Evolutionary conservation across 2,888 invertebrate genomes (phyloP), one percentile per base, ranked within the genome.

Genomic region (Meiosimyza decipiens): DNA sequence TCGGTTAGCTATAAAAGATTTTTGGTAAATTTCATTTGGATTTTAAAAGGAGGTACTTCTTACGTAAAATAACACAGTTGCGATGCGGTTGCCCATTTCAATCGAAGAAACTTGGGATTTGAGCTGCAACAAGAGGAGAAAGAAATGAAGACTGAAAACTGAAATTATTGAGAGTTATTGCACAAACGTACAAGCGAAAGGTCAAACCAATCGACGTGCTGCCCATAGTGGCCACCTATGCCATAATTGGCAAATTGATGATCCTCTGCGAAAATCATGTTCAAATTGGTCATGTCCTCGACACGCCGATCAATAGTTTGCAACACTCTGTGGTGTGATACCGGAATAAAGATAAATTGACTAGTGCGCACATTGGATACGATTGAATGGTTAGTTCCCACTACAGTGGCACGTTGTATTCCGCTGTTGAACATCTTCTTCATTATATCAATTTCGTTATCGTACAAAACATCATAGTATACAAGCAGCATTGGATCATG

Each of bases 331-430:
- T 97, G 95, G 0, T 12, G 1, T 0, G 75, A 62, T 3, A 67
- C 75, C 0, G 78, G 49, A 0, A 84, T 5, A 49, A 83, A 84
- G 2, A 64, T 68, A 49, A 74, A 73, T 63, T 85, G 83, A 55
- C 85, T 83, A 1, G 81, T 84, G 6, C 86, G 80, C 0, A 4
- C 52, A 3, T 73, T 72, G 11, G 80, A 78, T 2, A 80, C 76
- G 0, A 18, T 0, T 0, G 55, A 59, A 0, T 95, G 94, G 87
- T 95, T 95, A 0, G 94, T 93, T 0, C 95, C 94, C 0, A 95
- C 94, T 73, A 97, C 76, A 0, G 1, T 65, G 52, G 84, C 78
- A 87, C 91, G 74, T 16, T 71, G 65, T 79, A 91, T 90, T 81
- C 85, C 88, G 4, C 90, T 89, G 16, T 83, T 84, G 1, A 90